Evolutionary conservation across 1,140 invertebrate genomes (phyloP).

Genomic region (Saccostrea cuccullata): DNA sequence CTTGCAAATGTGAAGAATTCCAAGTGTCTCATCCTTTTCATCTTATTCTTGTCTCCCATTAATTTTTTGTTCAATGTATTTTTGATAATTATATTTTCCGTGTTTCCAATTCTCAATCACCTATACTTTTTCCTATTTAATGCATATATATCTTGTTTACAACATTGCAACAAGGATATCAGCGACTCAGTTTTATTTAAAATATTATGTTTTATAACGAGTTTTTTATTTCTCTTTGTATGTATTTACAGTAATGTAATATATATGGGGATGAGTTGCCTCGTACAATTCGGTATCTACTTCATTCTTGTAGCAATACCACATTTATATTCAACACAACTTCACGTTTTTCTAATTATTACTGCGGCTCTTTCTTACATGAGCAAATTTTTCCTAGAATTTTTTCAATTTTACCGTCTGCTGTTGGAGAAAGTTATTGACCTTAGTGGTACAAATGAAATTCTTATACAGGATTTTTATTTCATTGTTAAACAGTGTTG

Average conservation of each 20-base stretch:
- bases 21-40: not conserved
- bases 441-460: not conserved
- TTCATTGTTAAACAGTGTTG: not conserved
- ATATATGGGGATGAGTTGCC: not conserved
- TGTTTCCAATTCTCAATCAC: too few relatives aligned
- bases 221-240: too few relatives aligned
- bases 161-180: too few relatives aligned
- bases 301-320: not conserved
- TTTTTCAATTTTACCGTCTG: not conserved
- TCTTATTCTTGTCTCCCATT: not conserved
- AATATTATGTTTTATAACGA: too few relatives aligned
- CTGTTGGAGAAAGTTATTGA: not conserved
- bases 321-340: not conserved
- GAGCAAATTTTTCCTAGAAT: not conserved
- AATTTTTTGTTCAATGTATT: not conserved
- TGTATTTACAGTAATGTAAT: not conserved
- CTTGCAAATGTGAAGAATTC: not conserved
- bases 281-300: not conserved
- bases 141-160: too few relatives aligned
- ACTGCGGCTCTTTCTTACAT: not conserved
- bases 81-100: not conserved
- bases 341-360: not conserved
- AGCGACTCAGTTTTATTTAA: too few relatives aligned
- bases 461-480: not conserved
- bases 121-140: too few relatives aligned